A percentile compares a stretch with the other conserved stretches of the same genome.
phyloP scores from a whole-genome alignment of 2,113 vertebrate genomes.

The Promerops cafer region DNA sequence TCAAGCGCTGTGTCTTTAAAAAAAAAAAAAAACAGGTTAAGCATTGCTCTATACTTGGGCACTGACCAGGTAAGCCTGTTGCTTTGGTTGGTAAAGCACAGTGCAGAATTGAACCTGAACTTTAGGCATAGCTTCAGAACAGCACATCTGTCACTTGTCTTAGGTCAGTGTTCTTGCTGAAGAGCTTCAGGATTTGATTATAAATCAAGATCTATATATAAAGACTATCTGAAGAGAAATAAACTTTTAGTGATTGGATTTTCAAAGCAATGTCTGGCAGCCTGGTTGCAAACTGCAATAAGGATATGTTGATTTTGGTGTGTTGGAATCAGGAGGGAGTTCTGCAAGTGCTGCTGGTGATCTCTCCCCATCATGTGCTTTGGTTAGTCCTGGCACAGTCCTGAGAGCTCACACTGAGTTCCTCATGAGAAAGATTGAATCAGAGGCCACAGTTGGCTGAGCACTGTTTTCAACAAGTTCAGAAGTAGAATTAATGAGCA shows the following conservation, averaged over 20 bases:
- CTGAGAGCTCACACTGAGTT: accelerated
- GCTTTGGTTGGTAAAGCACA: neutral
- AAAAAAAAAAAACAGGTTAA: neutral
- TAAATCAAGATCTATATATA: neutral
- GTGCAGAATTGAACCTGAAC: neutral
- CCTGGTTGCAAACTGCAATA: neutral
- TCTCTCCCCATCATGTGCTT: accelerated
- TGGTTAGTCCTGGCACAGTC: neutral
- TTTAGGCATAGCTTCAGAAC: neutral
- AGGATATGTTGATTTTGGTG: neutral
- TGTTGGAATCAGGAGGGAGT: neutral
- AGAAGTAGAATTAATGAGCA: neutral
- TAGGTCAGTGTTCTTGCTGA: neutral
- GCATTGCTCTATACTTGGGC: neutral
- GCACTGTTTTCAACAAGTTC: neutral
- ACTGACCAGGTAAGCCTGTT: neutral
- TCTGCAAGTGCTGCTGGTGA: neutral
- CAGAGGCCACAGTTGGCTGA: neutral
- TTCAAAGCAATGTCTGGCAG: neutral
- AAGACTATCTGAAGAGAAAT: neutral
- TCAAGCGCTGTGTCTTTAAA: neutral
- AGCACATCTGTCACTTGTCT: neutral
- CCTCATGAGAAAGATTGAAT: neutral
- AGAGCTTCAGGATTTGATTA: neutral
- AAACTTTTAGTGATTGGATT: neutral